Percentiles rank a stretch among this genome's conserved stretches.
Evolutionary conservation across 2,888 invertebrate species (phyloP).

Genomic region (Melanotus villosus): DNA sequence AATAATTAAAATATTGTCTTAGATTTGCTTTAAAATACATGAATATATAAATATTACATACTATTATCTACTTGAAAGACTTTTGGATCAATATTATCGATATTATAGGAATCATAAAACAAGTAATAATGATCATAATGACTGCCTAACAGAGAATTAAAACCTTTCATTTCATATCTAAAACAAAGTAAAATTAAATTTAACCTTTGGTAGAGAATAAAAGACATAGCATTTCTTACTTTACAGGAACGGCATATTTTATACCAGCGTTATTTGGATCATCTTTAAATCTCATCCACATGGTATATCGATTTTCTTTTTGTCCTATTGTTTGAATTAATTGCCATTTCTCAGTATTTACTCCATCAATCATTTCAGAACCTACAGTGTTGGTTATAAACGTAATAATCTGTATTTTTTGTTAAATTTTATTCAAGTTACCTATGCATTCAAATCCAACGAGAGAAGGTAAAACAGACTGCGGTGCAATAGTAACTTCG

Average conservation of each 20-base stretch:
- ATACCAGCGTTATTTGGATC: slow-evolving; percentile 67
- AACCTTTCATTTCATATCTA: slow-evolving; percentile 94
- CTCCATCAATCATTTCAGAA: slow-evolving; percentile 80
- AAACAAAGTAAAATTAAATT: slow-evolving; percentile 60
- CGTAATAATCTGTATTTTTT: too few species aligned
- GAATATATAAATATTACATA: slow-evolving; percentile 63
- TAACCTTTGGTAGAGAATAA: not conserved
- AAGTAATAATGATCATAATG: slow-evolving; percentile 96
- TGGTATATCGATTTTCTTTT: slow-evolving; percentile 89
- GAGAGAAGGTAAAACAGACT: slow-evolving; percentile 87
- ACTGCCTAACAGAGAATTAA: slow-evolving; percentile 91
- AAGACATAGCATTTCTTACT: slow-evolving; percentile 61
- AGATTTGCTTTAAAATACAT: slow-evolving; percentile 2
- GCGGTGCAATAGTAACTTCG: slow-evolving; percentile 75
- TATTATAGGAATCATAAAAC: slow-evolving; percentile 79
- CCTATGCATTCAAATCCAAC: slow-evolving; percentile 79
- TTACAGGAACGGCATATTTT: slow-evolving; percentile 78
- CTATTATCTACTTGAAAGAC: slow-evolving; percentile 79
- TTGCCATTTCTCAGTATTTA: slow-evolving; percentile 84
- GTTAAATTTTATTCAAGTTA: slow-evolving; percentile 52
- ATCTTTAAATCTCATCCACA: slow-evolving; percentile 87
- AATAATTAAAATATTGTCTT: not conserved
- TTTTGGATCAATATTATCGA: slow-evolving; percentile 77
- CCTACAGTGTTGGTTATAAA: too few species aligned
- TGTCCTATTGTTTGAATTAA: slow-evolving; percentile 78